A percentile compares a stretch with the other conserved stretches of the same genome.
Conservation (phyloP, 2,113 vertebrate genomes). For the Microcebus griseorufus region DNA sequence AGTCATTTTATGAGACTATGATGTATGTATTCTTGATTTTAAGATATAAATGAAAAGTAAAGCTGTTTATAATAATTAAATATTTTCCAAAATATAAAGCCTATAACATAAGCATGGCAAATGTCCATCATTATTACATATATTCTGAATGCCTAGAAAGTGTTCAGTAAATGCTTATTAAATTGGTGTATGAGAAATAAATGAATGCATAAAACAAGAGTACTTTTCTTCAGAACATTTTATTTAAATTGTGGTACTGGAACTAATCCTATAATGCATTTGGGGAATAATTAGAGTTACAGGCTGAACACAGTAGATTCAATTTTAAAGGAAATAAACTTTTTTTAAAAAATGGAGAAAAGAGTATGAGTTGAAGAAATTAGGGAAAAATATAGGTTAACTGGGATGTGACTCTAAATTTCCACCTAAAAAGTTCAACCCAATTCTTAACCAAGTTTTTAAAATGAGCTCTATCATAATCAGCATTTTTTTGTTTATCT, state of each 20-base stretch:
- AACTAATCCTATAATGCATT: neutral
- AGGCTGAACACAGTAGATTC: neutral
- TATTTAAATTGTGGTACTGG: neutral
- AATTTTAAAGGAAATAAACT: neutral
- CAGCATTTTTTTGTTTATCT: neutral
- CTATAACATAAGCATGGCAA: neutral
- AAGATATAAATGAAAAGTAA: neutral
- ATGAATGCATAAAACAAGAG: neutral
- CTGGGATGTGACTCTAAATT: neutral
- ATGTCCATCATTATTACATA: neutral
- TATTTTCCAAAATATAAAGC: neutral
- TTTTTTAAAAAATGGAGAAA: neutral
- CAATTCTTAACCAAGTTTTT: neutral
- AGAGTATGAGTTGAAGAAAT: neutral
- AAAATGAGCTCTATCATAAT: neutral
- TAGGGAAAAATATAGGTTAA: neutral
- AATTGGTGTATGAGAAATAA: neutral
- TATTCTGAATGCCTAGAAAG: neutral
- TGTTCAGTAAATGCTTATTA: neutral
- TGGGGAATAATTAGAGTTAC: neutral
- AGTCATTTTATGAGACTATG: neutral
- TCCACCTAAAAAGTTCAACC: neutral
- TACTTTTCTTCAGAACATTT: neutral
- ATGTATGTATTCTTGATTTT: neutral
- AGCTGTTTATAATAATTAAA: neutral